phyloP scores from a whole-genome alignment of 2,113 vertebrate genomes.

The Myotis davidii region DNA sequence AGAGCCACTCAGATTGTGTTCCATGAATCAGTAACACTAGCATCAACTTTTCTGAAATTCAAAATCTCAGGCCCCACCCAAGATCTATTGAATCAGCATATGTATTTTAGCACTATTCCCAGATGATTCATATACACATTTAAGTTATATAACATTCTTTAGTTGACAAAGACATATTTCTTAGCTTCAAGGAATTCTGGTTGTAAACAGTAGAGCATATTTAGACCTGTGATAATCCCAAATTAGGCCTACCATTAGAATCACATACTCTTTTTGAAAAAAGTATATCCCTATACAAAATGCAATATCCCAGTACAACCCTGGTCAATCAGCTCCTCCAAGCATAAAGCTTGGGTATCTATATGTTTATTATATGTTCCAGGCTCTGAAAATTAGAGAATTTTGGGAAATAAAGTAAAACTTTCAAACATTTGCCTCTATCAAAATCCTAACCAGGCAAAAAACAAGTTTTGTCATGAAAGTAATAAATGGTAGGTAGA shows the following conservation, averaged over 20 bases:
- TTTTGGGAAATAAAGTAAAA: background rate
- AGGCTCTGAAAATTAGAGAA: slow-evolving; percentile 1
- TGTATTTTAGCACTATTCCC: background rate
- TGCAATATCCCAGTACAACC: background rate
- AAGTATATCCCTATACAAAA: background rate
- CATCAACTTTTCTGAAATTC: slow-evolving; percentile 6
- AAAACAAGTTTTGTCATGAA: background rate
- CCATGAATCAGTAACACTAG: background rate
- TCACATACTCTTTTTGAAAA: background rate
- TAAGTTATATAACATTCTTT: slow-evolving; percentile 31
- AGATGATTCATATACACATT: background rate
- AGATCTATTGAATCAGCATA: background rate
- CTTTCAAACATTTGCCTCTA: background rate
- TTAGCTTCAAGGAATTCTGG: background rate
- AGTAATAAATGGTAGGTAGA: background rate
- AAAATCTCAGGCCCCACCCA: background rate
- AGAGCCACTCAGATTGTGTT: background rate
- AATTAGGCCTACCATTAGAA: background rate
- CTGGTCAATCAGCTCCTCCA: background rate
- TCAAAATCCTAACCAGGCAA: background rate
- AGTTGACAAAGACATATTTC: slow-evolving; percentile 24
- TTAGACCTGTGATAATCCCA: slow-evolving; percentile 17
- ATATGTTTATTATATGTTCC: background rate
- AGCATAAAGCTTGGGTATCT: background rate
- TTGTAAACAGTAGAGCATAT: slow-evolving; percentile 5